phyloP scores from a whole-genome alignment of 2,113 vertebrate species.

The Alligator sinensis region DNA sequence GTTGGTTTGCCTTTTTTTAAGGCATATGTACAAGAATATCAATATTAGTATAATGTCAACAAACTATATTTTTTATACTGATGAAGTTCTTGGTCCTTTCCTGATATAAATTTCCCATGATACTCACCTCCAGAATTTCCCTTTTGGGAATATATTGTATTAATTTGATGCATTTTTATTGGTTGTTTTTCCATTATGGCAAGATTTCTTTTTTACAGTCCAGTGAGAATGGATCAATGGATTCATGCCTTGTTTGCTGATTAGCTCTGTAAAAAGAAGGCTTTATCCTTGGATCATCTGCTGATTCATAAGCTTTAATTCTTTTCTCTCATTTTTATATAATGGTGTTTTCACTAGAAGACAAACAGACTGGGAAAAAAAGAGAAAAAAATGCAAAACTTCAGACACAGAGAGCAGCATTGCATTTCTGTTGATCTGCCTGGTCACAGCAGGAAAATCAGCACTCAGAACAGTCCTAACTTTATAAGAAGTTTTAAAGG shows the following conservation, averaged over 20 bases:
- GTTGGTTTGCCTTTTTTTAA: background rate
- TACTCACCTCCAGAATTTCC: background rate
- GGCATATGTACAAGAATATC: background rate
- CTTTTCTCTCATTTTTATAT: background rate
- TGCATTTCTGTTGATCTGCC: background rate
- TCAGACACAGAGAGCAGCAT: background rate
- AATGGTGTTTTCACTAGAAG: background rate
- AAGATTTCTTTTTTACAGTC: conserved; percentile 8
- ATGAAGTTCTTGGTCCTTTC: background rate
- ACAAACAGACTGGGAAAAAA: background rate
- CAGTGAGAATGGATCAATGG: background rate
- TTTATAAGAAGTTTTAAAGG: background rate
- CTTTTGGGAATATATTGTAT: background rate
- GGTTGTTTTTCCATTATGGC: background rate
- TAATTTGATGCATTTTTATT: background rate
- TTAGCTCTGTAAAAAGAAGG: background rate
- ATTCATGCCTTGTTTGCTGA: background rate
- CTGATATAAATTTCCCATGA: background rate
- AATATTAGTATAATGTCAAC: background rate
- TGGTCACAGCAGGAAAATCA: background rate
- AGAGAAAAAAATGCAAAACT: background rate
- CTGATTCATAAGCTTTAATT: background rate
- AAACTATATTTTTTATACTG: background rate
- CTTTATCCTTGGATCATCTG: background rate
- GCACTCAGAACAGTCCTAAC: background rate